Base-by-base conservation (phyloP, 1,140 invertebrate species). In the Atta colombica region DNA sequence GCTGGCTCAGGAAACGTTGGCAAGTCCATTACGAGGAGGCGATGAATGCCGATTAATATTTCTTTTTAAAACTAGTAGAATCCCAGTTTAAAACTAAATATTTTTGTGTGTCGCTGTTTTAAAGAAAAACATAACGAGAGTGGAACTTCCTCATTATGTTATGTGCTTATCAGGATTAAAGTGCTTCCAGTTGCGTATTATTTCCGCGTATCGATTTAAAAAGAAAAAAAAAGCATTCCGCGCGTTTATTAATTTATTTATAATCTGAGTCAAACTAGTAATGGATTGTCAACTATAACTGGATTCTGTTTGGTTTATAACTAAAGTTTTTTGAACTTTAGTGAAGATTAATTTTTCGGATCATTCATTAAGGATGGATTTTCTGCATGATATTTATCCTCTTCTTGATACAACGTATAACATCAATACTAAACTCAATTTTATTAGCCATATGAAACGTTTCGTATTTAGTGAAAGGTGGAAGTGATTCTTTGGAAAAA, bases 1-100 rank as follows among this genome's bases (percentile, higher is more conserved):
- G 78, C 78, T 92, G 93, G 93, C 92, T 93, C 92, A 91, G 91
- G 89, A 94, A 89, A 88, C 90, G 91, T 92, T 93, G 91, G 90
- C 91, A 88, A 89, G 88, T 89, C 90, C 90, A 89, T 92, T 93
- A 84, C 91, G 91, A 94, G 93, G 91, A 94, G 86, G 89, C 58
- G 69, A 85, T 85, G 39, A 63, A 91, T 84, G 45, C 39, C 12
- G 49, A 21, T 89, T 81, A 69, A 78, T 85, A 85, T 91, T 90
- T 80, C n/a, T 86, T 61, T 86, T 88, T 88, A 7, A 66, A 74
- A 74, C 18, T 75, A 84, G 77, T 81, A 78, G 21, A 78, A 77
- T 78, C 18, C 77, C 35, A 65, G 69, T 77, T 90, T 72, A 69
- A 77, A 58, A 10, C 49, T 84, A 88, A 86, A 85, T 72, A 78